Evolutionary conservation across 1,140 invertebrate species (phyloP).

Genomic region (Drosophila kepulauana): DNA sequence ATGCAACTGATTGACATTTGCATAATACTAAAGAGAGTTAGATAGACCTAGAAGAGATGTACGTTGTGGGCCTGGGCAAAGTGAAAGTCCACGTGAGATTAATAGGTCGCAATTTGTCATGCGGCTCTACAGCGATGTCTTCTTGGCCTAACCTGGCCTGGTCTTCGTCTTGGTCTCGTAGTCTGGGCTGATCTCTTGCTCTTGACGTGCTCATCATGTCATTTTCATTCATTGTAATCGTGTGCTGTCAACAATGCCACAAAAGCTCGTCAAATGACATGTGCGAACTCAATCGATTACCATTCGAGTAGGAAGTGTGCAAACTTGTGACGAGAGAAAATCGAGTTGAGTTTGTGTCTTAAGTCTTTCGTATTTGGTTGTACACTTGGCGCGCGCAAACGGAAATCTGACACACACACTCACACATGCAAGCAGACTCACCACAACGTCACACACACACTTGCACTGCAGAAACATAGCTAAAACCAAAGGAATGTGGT

Average conservation of each 20-base stretch:
- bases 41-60: constrained; percentile 34
- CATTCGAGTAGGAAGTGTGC: constrained; percentile 70
- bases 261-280: constrained; percentile 80
- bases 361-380: constrained; percentile 73
- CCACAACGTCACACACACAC: not conserved
- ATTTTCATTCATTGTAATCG: constrained; percentile 76
- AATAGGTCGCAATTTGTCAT: constrained; percentile 80
- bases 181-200: constrained; percentile 21
- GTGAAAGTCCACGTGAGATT: constrained; percentile 78
- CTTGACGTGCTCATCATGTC: constrained; percentile 75
- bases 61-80: constrained; percentile 45
- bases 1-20: constrained; percentile 70
- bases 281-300: constrained; percentile 82
- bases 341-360: constrained; percentile 67
- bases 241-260: constrained; percentile 78
- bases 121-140: constrained; percentile 44
- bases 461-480: constrained; percentile 15
- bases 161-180: constrained; percentile 34
- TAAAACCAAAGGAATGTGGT: constrained; percentile 68
- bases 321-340: constrained; percentile 49
- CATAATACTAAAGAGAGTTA: constrained; percentile 54
- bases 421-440: not conserved
- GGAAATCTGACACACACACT: constrained; percentile 41
- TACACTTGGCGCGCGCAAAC: constrained; percentile 40
- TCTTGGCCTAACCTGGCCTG: constrained; percentile 17